phyloP scores from a whole-genome alignment of 2,888 invertebrate genomes.

The Bhutanitis thaidina region DNA sequence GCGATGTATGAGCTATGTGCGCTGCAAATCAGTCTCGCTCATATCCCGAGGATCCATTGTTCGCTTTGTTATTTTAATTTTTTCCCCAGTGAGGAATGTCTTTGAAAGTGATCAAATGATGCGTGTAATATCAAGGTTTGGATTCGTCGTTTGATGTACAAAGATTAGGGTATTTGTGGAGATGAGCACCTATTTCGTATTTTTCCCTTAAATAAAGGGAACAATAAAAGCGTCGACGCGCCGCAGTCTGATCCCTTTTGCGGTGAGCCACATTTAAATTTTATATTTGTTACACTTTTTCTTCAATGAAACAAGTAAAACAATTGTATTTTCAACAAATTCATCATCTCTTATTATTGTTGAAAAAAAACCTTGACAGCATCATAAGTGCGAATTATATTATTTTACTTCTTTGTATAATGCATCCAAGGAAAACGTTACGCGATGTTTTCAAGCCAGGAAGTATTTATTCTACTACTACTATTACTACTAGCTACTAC shows the following conservation, averaged over 20 bases:
- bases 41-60: conserved; percentile 45
- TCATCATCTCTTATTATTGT: too few species aligned
- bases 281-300: neutral
- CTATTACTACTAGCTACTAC: too few species aligned
- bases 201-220: conserved; percentile 61
- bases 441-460: too few species aligned
- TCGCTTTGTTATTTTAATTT: conserved; percentile 74
- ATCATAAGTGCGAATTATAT: too few species aligned
- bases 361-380: too few species aligned
- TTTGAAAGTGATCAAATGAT: conserved; percentile 76
- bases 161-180: conserved; percentile 67
- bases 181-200: conserved; percentile 49
- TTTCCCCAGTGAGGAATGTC: conserved; percentile 66
- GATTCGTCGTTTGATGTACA: conserved; percentile 67
- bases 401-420: too few species aligned
- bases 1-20: conserved; percentile 28
- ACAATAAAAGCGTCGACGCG: conserved; percentile 53
- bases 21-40: conserved; percentile 49
- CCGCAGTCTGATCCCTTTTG: conserved; percentile 49
- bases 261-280: conserved; percentile 33
- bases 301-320: too few species aligned
- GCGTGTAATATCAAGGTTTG: conserved; percentile 75
- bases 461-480: too few species aligned
- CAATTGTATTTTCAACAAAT: too few species aligned
- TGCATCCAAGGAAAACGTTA: too few species aligned